A percentile compares a stretch with the other conserved stretches of the same genome.
Evolutionary conservation across 1,140 invertebrate genomes (phyloP).

Genomic region (Drosophila sturtevanti): DNA sequence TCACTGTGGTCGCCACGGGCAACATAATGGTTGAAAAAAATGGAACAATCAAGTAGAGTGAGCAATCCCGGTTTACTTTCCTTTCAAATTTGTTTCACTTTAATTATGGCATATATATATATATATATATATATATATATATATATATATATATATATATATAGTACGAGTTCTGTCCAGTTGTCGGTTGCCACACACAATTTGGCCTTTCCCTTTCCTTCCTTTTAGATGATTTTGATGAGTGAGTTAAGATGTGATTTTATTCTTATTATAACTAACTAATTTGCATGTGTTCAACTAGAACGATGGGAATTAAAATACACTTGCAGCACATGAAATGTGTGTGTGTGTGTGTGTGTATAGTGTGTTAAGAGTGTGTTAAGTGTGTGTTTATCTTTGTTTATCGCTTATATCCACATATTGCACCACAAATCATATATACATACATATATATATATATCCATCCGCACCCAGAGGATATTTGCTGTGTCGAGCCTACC

Average conservation of each 20-base stretch:
- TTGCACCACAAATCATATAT: not conserved
- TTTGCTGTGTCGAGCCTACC: constrained; percentile 15
- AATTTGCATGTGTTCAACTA: too few relatives aligned
- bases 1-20: constrained; percentile 19
- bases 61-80: not conserved
- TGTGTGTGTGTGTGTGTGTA: constrained; percentile 1
- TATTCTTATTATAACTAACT: too few relatives aligned
- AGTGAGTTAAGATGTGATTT: too few relatives aligned
- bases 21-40: not conserved
- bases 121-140: too few relatives aligned
- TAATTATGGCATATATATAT: constrained; percentile 29
- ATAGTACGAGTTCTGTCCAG: too few relatives aligned
- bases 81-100: constrained; percentile 21
- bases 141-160: too few relatives aligned
- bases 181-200: too few relatives aligned
- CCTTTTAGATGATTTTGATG: too few relatives aligned
- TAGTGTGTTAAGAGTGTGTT: constrained; percentile 6
- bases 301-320: too few relatives aligned
- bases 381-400: constrained; percentile 6
- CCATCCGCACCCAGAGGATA: constrained; percentile 39
- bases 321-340: not conserved
- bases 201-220: too few relatives aligned
- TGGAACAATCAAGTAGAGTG: not conserved
- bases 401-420: constrained; percentile 38
- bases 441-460: too few relatives aligned